Base-by-base conservation (phyloP, 2,797 vertebrate species). In the Enteromius trimaculatus region DNA sequence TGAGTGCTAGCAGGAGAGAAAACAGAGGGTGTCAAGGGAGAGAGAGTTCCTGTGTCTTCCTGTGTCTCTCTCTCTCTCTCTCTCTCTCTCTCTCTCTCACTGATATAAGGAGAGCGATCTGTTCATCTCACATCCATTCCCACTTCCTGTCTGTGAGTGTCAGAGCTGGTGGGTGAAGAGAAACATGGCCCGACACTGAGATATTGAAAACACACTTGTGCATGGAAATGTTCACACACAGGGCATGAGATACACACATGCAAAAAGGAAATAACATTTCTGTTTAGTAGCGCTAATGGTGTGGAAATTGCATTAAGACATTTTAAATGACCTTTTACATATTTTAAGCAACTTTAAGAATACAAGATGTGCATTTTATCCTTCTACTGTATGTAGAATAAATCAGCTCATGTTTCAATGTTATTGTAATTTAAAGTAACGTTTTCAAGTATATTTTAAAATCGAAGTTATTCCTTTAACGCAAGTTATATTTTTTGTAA, bases 111-210 rank as follows among this genome's bases (percentile, higher is more conserved):
- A 81, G 19, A 79, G 70, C 82, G 71, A 86, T 87, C 88, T 83
- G 87, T 82, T 89, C 58, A 81, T 81, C 84, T 80, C 89, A 81
- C 21, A 81, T 85, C 60, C 77, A 80, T 72, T 65, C 44, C 69
- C 62, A 80, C 86, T 87, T 89, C 70, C 87, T 86, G 82, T 89
- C 79, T 80, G 70, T 77, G 72, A 39, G 82, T 77, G 82, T 86
- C 87, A 87, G 87, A 80, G 82, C 51, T 74, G 69, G 47, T 69
- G 19, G 72, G 68, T 86, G 88, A 88, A 17, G 80, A 85, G 65
- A 88, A 89, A 89, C 88, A 79, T 11, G 77, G 68, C 66, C 37
- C 29, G 29, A 58, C 8, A 0, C 17, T 44, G 47, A 9, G 51
- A 81, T 77, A 86, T 80, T 80, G 55, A 83, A 81, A 78, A 85